Conservation (phyloP, 2,797 vertebrate species). For the Distichodus sexfasciatus region DNA sequence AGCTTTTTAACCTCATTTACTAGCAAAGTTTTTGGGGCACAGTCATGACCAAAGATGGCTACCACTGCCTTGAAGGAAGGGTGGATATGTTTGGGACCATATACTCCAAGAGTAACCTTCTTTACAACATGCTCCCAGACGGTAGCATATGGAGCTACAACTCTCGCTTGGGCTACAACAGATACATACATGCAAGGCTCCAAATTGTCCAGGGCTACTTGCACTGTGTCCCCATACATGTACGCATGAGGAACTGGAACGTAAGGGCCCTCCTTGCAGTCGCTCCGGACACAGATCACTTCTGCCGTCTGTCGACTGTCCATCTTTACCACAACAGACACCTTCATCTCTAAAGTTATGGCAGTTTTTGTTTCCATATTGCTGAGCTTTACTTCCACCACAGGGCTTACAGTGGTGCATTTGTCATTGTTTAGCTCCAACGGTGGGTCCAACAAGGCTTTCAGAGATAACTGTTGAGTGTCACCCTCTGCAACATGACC, state of each 20-base stretch:
- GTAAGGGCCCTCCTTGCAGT: constrained; percentile 92
- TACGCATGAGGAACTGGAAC: constrained; percentile 73
- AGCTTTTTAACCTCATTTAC: constrained; percentile 85
- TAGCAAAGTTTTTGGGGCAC: constrained; percentile 87
- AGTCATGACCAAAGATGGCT: constrained; percentile 91
- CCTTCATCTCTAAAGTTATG: constrained; percentile 89
- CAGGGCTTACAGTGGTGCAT: constrained; percentile 87
- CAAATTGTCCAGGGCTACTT: constrained; percentile 87
- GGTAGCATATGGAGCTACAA: constrained; percentile 76
- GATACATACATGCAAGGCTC: constrained; percentile 95
- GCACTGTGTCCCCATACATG: constrained; percentile 84
- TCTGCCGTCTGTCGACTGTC: constrained; percentile 80
- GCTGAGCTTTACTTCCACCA: constrained; percentile 92
- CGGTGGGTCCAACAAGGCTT: constrained; percentile 88
- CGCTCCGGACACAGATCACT: constrained; percentile 85
- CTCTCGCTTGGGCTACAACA: constrained; percentile 79
- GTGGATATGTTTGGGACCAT: constrained; percentile 94
- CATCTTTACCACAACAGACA: constrained; percentile 84
- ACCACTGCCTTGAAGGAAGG: constrained; percentile 95
- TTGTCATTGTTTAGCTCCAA: constrained; percentile 91
- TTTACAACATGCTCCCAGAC: constrained; percentile 95
- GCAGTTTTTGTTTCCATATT: constrained; percentile 88
- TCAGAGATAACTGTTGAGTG: constrained; percentile 91
- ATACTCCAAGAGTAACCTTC: constrained; percentile 89
- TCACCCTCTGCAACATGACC: constrained; percentile 85